Base-by-base conservation (phyloP, 2,888 invertebrate species). In the Gastracanthus pulcherrimus region DNA sequence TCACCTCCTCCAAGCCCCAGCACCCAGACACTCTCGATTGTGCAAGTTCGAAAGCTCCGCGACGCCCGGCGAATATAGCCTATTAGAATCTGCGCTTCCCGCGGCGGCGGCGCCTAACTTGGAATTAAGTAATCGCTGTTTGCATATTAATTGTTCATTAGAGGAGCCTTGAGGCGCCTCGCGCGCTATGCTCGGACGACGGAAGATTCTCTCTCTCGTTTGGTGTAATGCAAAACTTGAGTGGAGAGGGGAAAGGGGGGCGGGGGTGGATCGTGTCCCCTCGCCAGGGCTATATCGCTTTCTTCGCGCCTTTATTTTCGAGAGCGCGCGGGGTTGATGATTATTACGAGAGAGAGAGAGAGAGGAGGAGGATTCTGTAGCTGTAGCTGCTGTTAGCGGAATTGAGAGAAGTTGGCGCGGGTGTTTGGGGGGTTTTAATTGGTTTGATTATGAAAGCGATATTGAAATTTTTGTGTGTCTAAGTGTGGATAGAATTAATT, bases 101-200 rank as follows among this genome's bases (percentile, higher is more conserved):
- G n/a, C n/a, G n/a, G 69, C 41, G 48, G 31, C 55, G n/a, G 70
- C 85, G 86, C 83, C 86, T 83, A 87, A 89, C 87, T 90, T 87
- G 86, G 71, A 89, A 89, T 90, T 89, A 89, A 89, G 88, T 90
- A 90, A 90, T 89, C 88, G 88, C 86, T 89, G 89, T 90, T 91
- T 90, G 90, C 90, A 90, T 90, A 90, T 90, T 91, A 90, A 90
- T 91, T 89, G 90, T 90, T 89, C 89, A 88, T 89, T 90, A 89
- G 84, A n/a, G 67, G 71, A 69, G 66, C 45, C 69, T 62, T 19
- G 69, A 55, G 67, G 48, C 29, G 78, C 31, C 23, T 45, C 60
- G 60, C 41, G 16, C 26, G 58, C 36, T n/a, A 34, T n/a, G 72
- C 38, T 38, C 34, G 31, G 60, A 70, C 62, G 69, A 70, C 19